Base-by-base conservation (phyloP, 2,797 vertebrate species). In the Anolis apletophallus region DNA sequence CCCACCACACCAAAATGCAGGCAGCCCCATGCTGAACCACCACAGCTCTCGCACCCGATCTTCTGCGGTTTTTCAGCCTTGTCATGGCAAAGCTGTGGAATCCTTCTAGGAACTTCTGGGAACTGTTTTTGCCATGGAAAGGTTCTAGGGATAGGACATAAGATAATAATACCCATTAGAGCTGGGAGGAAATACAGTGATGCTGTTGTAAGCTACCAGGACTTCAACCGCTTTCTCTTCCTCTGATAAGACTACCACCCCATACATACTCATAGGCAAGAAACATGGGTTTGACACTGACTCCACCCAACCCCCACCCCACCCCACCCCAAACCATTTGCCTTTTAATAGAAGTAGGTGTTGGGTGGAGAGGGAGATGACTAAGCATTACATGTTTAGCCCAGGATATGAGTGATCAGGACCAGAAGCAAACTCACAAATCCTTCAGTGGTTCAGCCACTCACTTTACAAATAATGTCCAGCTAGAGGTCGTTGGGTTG, bases 91-190 rank as follows among this genome's bases (percentile, higher is more conserved):
- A 80, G 87, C 86, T 82, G 83, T 17, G 40, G 78, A 90, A 92
- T 81, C 87, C n/a, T 32, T 87, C 93, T 68, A 92, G 91, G 84
- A 93, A 88, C 0, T 81, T 86, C 80, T 94, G 93, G 0, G 3
- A 1, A 11, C 26, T 86, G 75, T 87, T 92, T 71, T 34, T 90
- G 82, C 36, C 81, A 86, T 90, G 91, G 85, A 91, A 93, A 69
- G 94, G 95, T 83, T 96, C 96, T 96, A 91, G 26, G 84, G 90
- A 94, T 29, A 84, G 91, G 87, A 94, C 40, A 89, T 71, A 92
- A 92, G 90, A 90, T 12, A 34, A 7, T 46, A 13, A 73, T 23
- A 46, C 17, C 78, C 21, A 1, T 94, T 86, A 95, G 81, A 14
- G 26, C 5, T 71, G 46, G 29, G 17, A n/a, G 19, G 50, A 54